phyloP scores from a whole-genome alignment of 37 sponge, comb jelly and placozoan species.

The Eunapius fragilis region DNA sequence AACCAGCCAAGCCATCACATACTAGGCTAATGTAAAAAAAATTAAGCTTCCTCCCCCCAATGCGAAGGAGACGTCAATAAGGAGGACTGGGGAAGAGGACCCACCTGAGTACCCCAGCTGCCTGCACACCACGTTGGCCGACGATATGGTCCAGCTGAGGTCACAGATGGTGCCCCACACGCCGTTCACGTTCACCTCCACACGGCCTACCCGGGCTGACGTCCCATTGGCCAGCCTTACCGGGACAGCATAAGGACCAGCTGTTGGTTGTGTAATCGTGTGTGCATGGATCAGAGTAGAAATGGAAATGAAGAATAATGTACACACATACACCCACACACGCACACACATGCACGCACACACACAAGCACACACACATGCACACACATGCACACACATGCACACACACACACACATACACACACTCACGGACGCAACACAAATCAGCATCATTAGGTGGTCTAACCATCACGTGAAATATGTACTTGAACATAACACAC shows the following conservation, averaged over 20 bases:
- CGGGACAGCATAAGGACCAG: no score
- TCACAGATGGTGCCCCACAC: constrained; percentile 53
- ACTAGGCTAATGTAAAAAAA: no score
- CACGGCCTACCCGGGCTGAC: constrained; percentile 17
- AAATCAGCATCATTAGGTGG: constrained; percentile 57
- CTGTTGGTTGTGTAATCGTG: no score
- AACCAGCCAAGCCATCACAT: no score
- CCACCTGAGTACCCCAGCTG: constrained; percentile 50
- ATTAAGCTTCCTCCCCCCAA: no score
- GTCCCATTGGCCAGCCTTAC: constrained; percentile 35
- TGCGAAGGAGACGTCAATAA: no score
- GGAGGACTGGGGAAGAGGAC: no score
- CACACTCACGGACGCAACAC: neutral
- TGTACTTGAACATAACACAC: no score
- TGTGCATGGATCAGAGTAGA: neutral
- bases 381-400: neutral
- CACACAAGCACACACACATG: neutral
- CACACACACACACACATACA: neutral
- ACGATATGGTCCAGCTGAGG: constrained; percentile 6
- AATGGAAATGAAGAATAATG: neutral
- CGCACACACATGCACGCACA: neutral
- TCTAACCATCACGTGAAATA: no score
- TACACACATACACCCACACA: neutral
- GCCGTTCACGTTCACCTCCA: constrained; percentile 22
- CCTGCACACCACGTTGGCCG: constrained; percentile 48